Evolutionary conservation across 2,113 vertebrate genomes (phyloP), one percentile per base, ranked within the genome.

Genomic region (Charadrius vociferus): DNA sequence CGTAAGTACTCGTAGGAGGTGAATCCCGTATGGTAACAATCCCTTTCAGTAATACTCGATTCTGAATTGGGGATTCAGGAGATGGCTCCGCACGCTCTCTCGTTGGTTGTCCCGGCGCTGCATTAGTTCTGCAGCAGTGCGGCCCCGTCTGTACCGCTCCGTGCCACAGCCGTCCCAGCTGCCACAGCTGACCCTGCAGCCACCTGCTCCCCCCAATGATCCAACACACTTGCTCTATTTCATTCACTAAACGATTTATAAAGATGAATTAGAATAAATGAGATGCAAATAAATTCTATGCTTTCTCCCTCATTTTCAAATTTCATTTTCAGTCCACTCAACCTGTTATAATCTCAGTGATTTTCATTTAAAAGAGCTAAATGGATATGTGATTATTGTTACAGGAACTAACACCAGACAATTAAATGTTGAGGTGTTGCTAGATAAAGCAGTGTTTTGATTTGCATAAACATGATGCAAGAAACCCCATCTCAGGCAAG

Each of bases 311-410:
- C 52, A 88, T 98, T 98, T 98, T 98, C 96, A 98, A 97, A 98
- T 98, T 98, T 98, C 98, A 98, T 98, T 98, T 98, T 98, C 98
- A 97, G 98, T 98, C 98, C 98, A 98, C 98, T 98, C 98, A 98
- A 98, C 98, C 98, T 98, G 98, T 97, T 98, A 98, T 98, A 98
- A 98, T 98, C 98, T 98, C 97, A 98, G 98, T 97, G 98, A 98
- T 98, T 98, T 98, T 98, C 98, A 98, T 98, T 98, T 98, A 98
- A 98, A 98, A 97, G 97, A 98, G 97, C 97, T 98, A 98, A 98
- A 98, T 98, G 98, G 98, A 97, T 98, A 97, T 98, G 98, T 98
- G 98, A 98, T 98, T 98, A 98, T 98, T 98, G 98, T 98, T 98
- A 98, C 97, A 98, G 97, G 98, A 98, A 98, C 98, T 98, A 98